Evolutionary conservation across 2,113 vertebrate species (phyloP).

Genomic region (Gobio gobio): DNA sequence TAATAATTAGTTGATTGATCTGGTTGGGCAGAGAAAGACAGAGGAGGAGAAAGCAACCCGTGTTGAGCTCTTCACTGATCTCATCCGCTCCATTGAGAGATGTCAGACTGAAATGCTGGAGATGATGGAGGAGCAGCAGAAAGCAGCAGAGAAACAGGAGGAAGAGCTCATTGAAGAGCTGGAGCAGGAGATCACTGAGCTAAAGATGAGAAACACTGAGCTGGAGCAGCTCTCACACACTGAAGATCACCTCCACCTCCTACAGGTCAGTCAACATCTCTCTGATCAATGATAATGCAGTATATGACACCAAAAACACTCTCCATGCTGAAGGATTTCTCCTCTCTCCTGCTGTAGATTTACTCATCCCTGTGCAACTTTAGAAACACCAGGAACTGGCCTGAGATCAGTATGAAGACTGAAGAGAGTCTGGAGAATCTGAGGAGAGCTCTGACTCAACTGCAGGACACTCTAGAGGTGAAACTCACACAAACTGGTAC

Average conservation of each 20-base stretch:
- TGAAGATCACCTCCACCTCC: neutral
- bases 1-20: neutral
- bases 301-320: neutral
- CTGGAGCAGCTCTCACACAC: no score
- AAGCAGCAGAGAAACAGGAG: no score
- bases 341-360: conserved; percentile 1
- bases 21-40: no score
- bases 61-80: neutral
- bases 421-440: neutral
- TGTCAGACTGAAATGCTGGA: no score
- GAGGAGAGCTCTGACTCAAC: neutral
- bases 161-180: no score
- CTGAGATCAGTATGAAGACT: neutral
- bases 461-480: no score
- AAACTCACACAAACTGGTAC: no score
- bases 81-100: no score
- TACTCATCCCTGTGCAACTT: neutral
- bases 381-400: neutral
- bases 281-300: neutral
- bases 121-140: no score
- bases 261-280: neutral
- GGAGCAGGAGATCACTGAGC: no score
- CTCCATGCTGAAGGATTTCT: neutral
- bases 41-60: no score
- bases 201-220: neutral